These are phyloP conservation scores for Philonicus albiceps DNA, from an alignment of 2,888 invertebrate genomes.

Conservation along the genomic window DNA sequence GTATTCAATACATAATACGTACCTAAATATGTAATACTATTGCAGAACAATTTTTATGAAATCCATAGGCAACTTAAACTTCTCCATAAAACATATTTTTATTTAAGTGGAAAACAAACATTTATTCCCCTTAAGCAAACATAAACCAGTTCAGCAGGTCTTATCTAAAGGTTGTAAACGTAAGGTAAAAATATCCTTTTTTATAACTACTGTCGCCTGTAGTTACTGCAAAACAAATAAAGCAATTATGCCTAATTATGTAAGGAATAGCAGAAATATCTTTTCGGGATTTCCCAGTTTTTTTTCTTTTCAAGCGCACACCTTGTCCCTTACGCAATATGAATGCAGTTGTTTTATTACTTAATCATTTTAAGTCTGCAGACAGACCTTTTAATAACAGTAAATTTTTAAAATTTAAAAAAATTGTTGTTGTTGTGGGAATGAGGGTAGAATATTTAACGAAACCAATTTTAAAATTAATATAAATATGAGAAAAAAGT, in stretches of 20 bases:
- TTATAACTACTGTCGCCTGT: background rate
- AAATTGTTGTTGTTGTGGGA: background rate
- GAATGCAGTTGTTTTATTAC: background rate
- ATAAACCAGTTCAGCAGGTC: background rate
- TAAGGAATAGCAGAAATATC: background rate
- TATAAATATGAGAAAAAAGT: background rate
- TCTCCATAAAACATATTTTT: too few species aligned
- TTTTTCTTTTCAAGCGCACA: background rate
- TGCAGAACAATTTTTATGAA: too few species aligned
- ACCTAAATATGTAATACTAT: too few species aligned
- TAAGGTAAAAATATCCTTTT: background rate
- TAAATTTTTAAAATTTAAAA: background rate
- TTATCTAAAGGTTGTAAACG: background rate
- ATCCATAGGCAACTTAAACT: too few species aligned
- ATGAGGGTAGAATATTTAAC: background rate
- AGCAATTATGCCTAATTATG: background rate
- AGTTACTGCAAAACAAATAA: background rate
- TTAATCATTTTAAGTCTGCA: background rate
- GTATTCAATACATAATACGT: too few species aligned
- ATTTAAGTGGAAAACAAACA: background rate
- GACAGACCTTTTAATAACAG: background rate
- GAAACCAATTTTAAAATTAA: background rate
- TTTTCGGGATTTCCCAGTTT: background rate
- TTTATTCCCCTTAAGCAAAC: background rate
- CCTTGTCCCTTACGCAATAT: background rate